phyloP scores from a whole-genome alignment of 2,113 vertebrate species.

The Speoplatyrhinus poulsoni region DNA sequence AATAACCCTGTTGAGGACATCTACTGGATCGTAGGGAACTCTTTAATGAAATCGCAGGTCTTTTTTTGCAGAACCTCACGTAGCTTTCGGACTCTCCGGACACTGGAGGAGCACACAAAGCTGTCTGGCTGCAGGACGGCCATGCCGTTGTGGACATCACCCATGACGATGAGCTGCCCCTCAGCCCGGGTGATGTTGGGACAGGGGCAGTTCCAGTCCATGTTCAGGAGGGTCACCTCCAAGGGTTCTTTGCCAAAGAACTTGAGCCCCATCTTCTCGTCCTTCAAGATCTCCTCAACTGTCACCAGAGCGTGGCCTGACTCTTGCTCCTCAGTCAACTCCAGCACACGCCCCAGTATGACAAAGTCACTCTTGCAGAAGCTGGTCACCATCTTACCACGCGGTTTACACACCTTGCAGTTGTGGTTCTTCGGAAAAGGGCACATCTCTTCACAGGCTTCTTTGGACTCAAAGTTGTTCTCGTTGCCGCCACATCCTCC shows the following conservation, averaged over 20 bases:
- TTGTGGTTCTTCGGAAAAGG: conserved; percentile 88
- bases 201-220: conserved; percentile 96
- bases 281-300: conserved; percentile 94
- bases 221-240: conserved; percentile 92
- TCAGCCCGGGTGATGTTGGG: conserved; percentile 87
- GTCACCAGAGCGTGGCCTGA: conserved; percentile 89
- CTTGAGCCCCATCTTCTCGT: conserved; percentile 97
- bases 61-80: conserved; percentile 92
- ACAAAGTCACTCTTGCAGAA: conserved; percentile 97
- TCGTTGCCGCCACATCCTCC: conserved; percentile 93
- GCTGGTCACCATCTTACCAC: conserved; percentile 92
- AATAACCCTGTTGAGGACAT: not conserved
- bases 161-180: conserved; percentile 94
- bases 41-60: conserved; percentile 92
- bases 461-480: conserved; percentile 95
- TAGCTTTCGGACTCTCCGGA: conserved; percentile 88
- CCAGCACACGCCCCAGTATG: conserved; percentile 87
- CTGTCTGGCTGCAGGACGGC: conserved; percentile 91
- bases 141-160: conserved; percentile 94
- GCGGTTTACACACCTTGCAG: conserved; percentile 89
- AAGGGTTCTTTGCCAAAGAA: conserved; percentile 91
- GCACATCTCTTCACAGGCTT: conserved; percentile 92
- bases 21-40: conserved; percentile 84
- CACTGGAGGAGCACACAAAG: conserved; percentile 86
- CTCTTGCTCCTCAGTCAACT: conserved; percentile 91